Base-by-base conservation (phyloP, 2,113 vertebrate genomes). In the Accipiter virgatus region DNA sequence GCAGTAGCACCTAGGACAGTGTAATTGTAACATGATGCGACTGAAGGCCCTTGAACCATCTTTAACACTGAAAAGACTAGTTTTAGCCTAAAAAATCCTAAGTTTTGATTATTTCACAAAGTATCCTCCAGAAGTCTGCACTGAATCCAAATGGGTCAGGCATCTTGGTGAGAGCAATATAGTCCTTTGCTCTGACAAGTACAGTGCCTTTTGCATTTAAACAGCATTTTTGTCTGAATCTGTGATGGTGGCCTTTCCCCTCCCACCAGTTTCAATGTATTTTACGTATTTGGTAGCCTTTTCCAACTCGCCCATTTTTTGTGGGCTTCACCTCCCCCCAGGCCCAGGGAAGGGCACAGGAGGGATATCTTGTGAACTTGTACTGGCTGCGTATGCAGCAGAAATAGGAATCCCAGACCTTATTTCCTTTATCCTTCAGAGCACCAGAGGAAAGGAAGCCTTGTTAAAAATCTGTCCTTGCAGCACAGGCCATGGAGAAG, bases 161-260 rank as follows among this genome's bases (percentile, higher is more conserved):
- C 18, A 20, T 12, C 17, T 45, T 8, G 17, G 16, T 9, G 2
- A n/a, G 29, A 71, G 31, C 20, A 61, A 32, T 7, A 13, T 3
- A 7, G 16, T 36, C 47, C 8, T 34, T 26, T 19, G 10, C 62
- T 27, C 25, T 4, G 31, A 40, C 22, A 62, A 14, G 11, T 27
- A 11, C 7, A 26, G 22, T 14, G 40, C 6, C 58, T 55, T 80
- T 4, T 14, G 10, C 40, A 25, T 59, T 88, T 25, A 16, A 86
- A 53, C 3, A 36, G 10, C 2, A 1, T 4, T 88, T 61, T 52
- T 73, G n/a, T 14, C 45, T 15, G 13, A 79, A n/a, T 6, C 2
- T 6, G 11, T 5, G 4, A 15, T 0, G 1, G 14, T 27, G 1
- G 2, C 9, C 36, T 23, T 52, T 36, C 16, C 36, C 20, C 31